Conservation (phyloP, 2,797 vertebrate species). For the Urocyon cinereoargenteus region DNA sequence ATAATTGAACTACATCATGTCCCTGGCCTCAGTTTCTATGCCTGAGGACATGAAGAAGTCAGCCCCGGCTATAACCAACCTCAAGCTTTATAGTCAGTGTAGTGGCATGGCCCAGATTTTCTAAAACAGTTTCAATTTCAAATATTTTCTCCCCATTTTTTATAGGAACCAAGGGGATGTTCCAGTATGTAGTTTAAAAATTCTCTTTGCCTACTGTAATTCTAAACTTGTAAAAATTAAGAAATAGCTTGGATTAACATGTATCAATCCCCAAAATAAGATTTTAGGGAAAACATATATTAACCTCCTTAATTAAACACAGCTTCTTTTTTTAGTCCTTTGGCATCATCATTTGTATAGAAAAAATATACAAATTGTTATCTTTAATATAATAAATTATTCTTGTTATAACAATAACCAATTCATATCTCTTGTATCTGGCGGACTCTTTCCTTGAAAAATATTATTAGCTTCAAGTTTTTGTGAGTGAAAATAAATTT, state of each 20-base stretch:
- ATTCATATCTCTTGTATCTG: background rate
- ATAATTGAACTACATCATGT: background rate
- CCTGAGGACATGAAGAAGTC: background rate
- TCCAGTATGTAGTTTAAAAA: background rate
- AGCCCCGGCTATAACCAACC: background rate
- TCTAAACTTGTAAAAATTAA: slow-evolving; percentile 53
- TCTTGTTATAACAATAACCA: background rate
- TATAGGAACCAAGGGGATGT: background rate
- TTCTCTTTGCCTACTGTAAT: background rate
- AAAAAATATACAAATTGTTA: background rate
- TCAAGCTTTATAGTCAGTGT: background rate
- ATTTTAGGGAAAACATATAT: background rate
- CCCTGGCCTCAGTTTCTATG: background rate
- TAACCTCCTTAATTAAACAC: background rate
- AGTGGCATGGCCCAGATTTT: background rate
- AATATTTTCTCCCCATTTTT: background rate
- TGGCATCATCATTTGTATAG: background rate
- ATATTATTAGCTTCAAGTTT: background rate
- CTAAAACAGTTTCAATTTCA: background rate
- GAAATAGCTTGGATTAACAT: background rate
- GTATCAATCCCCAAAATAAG: background rate
- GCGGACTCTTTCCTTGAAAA: slow-evolving; percentile 6
- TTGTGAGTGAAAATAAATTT: background rate
- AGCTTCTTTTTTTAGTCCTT: background rate
- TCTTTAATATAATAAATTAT: no score